Evolutionary conservation across 2,888 invertebrate genomes (phyloP).

Genomic region (Orthonevra nobilis): DNA sequence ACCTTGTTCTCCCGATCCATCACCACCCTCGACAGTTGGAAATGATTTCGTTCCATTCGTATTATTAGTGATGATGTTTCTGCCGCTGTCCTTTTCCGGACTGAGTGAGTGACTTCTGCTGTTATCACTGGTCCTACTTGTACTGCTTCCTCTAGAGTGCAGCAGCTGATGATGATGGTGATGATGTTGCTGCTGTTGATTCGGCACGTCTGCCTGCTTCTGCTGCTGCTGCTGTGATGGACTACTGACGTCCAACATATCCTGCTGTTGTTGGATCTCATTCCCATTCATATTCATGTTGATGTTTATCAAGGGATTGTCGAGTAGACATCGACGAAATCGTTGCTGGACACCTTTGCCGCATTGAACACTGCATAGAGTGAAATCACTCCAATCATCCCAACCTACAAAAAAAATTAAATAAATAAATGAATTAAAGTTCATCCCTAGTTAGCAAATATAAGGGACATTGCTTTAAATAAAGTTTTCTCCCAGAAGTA

Average conservation of each 20-base stretch:
- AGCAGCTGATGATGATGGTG: slow-evolving; percentile 57
- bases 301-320: slow-evolving; percentile 78
- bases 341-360: slow-evolving; percentile 80
- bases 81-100: slow-evolving; percentile 55
- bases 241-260: slow-evolving; percentile 46
- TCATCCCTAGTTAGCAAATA: too few species aligned
- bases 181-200: slow-evolving; percentile 69
- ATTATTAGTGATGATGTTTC: slow-evolving; percentile 32
- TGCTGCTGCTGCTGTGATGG: slow-evolving; percentile 46
- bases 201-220: slow-evolving; percentile 49
- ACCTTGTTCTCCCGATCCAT: slow-evolving; percentile 31
- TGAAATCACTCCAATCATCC: slow-evolving; percentile 80
- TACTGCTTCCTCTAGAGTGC: slow-evolving; percentile 48
- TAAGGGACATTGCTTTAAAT: too few species aligned
- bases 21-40: slow-evolving; percentile 30
- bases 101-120: slow-evolving; percentile 53
- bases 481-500: too few species aligned
- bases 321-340: slow-evolving; percentile 79
- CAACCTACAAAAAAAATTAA: slow-evolving; percentile 77
- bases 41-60: slow-evolving; percentile 54
- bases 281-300: slow-evolving; percentile 77
- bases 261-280: slow-evolving; percentile 66
- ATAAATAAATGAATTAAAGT: too few species aligned
- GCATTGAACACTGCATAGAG: slow-evolving; percentile 79
- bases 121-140: slow-evolving; percentile 6